These are phyloP conservation scores for Caenorhabditis uteleia DNA, from an alignment of 2,888 invertebrate species.

Conservation along the genomic window DNA sequence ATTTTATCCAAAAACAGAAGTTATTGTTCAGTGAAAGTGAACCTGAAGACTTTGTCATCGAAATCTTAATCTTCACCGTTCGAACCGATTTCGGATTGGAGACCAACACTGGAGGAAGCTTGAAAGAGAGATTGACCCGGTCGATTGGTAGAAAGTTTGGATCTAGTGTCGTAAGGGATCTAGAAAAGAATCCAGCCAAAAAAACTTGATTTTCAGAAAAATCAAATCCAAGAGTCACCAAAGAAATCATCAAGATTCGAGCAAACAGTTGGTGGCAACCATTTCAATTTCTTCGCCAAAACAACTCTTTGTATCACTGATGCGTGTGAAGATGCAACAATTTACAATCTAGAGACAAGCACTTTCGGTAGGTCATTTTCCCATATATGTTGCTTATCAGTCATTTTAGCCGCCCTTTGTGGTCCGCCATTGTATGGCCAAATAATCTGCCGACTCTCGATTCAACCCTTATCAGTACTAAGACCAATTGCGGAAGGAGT, in stretches of 20 bases:
- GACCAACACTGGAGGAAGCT: slow-evolving; percentile 36
- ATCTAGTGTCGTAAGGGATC: slow-evolving; percentile 26
- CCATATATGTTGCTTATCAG: neutral
- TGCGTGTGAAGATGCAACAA: slow-evolving; percentile 49
- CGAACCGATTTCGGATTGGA: slow-evolving; percentile 46
- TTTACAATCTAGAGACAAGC: slow-evolving; percentile 50
- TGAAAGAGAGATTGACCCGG: slow-evolving; percentile 46
- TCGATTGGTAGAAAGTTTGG: slow-evolving; percentile 55
- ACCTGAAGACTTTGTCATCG: slow-evolving; percentile 51
- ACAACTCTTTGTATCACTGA: slow-evolving; percentile 45
- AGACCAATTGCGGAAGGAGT: slow-evolving; percentile 50
- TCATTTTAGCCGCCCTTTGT: slow-evolving; percentile 48
- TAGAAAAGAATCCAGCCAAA: neutral
- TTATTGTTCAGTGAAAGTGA: slow-evolving; percentile 43
- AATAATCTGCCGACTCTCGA: slow-evolving; percentile 48
- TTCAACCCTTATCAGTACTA: slow-evolving; percentile 49
- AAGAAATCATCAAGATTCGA: slow-evolving; percentile 20
- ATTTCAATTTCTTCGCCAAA: slow-evolving; percentile 50
- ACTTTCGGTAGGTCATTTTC: slow-evolving; percentile 40
- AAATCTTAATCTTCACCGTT: slow-evolving; percentile 46
- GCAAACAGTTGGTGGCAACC: slow-evolving; percentile 38
- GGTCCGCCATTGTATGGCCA: slow-evolving; percentile 57
- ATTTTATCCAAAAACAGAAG: neutral
- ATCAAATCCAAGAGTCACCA: slow-evolving; percentile 15
- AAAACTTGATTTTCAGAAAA: slow-evolving; percentile 8